Evolutionary conservation across 2,113 vertebrate genomes (phyloP), one percentile per base, ranked within the genome.

Genomic region (Rhagologus leucostigma): DNA sequence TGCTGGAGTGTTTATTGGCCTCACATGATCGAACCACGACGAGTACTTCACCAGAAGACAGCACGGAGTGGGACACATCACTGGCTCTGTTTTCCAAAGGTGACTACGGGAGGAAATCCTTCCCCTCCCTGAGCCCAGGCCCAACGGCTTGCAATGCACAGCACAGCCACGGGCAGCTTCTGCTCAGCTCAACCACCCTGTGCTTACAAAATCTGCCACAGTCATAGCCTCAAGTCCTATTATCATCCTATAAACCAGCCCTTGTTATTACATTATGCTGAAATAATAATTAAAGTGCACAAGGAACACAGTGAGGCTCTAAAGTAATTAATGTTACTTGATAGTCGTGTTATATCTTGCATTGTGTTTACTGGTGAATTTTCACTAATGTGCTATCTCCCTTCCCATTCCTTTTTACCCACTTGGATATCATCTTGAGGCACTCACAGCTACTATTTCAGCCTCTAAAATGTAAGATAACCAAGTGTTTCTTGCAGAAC

Each of bases 401-500:
- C 77, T 92, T 95, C 50, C 41, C 63, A 47, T 77, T 84, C 79
- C 93, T 91, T 78, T 69, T 79, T 46, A 77, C 77, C 85, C 93
- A 80, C 80, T 91, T 94, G 91, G 87, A 88, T 94, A 92, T 84
- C 74, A 91, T 95, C 96, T 97, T 95, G 92, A 97, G 95, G 96
- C 96, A 91, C 96, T 68, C 94, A 97, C 71, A 98, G 96, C 97
- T 98, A 96, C 87, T 84, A 49, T 32, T 91, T 49, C 63, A 95
- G 67, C 55, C 98, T 97, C 97, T 96, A 96, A 98, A 98, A 96
- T 95, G 76, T 91, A 95, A 98, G 97, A 97, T 94, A 96, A 98
- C 96, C 96, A 97, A 98, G 97, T 95, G 95, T 95, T 98, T 97
- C 98, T 98, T 98, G 97, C 97, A 98, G 97, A 98, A 98, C 97